These are phyloP conservation scores for Holacanthus passer DNA, from an alignment of 2,113 vertebrate genomes.

Conservation along the genomic window DNA sequence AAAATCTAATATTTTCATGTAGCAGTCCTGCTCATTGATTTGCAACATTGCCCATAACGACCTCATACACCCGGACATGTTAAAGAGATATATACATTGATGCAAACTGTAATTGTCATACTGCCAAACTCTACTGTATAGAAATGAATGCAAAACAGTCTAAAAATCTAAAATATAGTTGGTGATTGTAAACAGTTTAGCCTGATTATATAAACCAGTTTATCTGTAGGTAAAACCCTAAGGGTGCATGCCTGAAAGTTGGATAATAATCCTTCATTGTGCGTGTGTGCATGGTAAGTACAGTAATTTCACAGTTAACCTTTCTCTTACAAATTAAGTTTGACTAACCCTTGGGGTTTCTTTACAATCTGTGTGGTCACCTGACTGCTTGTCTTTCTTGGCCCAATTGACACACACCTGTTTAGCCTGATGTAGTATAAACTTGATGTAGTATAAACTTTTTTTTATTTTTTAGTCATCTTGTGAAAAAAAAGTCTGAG, in stretches of 20 bases:
- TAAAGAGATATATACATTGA: too few species aligned
- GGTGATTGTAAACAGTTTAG: not conserved
- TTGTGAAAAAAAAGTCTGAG: too few species aligned
- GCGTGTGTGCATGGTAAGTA: too few species aligned
- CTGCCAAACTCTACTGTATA: too few species aligned
- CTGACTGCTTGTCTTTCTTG: not conserved
- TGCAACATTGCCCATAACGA: not conserved
- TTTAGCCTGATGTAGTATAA: too few species aligned
- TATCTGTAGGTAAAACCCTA: not conserved
- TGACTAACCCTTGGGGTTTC: not conserved
- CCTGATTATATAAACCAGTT: not conserved
- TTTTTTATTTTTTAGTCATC: too few species aligned
- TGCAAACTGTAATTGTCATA: too few species aligned
- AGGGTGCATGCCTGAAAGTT: not conserved
- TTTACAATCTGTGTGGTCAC: not conserved
- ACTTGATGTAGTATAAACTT: too few species aligned
- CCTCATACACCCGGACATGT: not conserved
- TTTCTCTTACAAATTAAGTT: not conserved
- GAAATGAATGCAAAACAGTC: not conserved
- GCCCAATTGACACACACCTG: too few species aligned
- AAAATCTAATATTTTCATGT: too few species aligned
- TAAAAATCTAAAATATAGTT: too few species aligned
- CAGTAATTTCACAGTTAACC: not conserved
- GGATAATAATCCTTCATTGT: not conserved
- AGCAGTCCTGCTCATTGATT: not conserved